Base-by-base conservation (phyloP, 2,797 vertebrate genomes). In the Bovichtus diacanthus region DNA sequence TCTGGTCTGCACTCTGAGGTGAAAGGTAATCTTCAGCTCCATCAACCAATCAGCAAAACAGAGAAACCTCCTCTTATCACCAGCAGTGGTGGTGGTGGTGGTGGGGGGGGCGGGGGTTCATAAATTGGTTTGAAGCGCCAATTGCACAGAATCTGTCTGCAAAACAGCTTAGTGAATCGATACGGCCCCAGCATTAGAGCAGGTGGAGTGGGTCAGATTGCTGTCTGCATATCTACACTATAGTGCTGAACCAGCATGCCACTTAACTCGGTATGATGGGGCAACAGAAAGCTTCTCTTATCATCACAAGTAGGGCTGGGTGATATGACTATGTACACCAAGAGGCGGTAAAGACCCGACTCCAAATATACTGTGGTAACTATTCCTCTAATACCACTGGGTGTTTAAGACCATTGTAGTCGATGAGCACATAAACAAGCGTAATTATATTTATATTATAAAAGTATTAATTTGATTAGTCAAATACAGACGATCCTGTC, bases 91-190 rank as follows among this genome's bases (percentile, higher is more conserved):
- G 54, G n/a, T n/a, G n/a, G n/a, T n/a, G n/a, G n/a, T n/a, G n/a
- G n/a, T n/a, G 56, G 34, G 53, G 11, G 31, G 43, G 29, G 47
- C 43, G 65, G 43, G 13, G 58, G 29, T 80, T 81, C 72, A 77
- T 83, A 79, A 79, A 78, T 46, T 79, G 82, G 74, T 83, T 65
- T 65, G 65, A 89, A 73, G 70, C 56, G n/a, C 64, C 70, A 51
- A 74, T 85, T 77, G 78, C 81, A 74, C 69, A 56, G 72, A 82
- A 75, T 85, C 74, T 81, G 78, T 87, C 80, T 34, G 21, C 83
- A 87, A 85, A 34, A 85, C 82, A 73, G 78, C 83, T 71, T 27
- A 25, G 66, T 1, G 63, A 80, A 87, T 92, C 82, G 8, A 91
- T 92, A 64, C 29, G 29, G 77, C 66, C 46, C 34, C 68, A 39